These are phyloP conservation scores for Symphodus melops DNA, from an alignment of 2,113 vertebrate species.

Conservation along the genomic window DNA sequence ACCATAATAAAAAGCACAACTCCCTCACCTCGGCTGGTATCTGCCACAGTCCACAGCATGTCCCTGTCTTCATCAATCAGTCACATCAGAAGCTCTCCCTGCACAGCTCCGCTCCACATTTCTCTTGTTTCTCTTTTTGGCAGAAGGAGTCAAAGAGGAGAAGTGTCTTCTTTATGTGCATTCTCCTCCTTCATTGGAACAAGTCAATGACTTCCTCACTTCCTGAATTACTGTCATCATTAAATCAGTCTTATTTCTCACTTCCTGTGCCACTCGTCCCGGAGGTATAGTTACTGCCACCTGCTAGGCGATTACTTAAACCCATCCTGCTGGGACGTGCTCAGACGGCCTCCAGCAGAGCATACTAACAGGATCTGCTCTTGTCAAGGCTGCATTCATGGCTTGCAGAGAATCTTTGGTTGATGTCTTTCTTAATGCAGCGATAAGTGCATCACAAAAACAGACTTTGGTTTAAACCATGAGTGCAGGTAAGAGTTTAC, in stretches of 20 bases:
- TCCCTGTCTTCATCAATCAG: not conserved
- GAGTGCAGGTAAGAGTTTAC: not conserved
- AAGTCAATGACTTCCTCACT: not conserved
- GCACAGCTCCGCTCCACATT: not conserved
- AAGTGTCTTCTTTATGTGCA: not conserved
- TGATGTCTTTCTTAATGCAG: not conserved
- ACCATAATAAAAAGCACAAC: not conserved
- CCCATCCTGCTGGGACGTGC: not conserved
- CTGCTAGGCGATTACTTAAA: constrained; percentile 17
- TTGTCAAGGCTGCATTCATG: not conserved
- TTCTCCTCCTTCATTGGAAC: not conserved
- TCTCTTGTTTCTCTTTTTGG: not conserved
- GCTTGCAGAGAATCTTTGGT: not conserved
- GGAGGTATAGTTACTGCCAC: not conserved
- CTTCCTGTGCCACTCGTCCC: not conserved
- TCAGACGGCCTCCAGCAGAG: constrained; percentile 18
- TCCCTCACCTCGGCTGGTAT: constrained; percentile 5
- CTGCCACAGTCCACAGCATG: constrained; percentile 4
- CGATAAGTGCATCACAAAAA: not conserved
- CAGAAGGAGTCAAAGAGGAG: not conserved
- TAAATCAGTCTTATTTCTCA: constrained; percentile 18
- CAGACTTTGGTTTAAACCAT: not conserved
- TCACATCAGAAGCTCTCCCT: constrained; percentile 5
- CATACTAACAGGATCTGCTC: constrained; percentile 1
- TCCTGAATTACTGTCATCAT: not conserved